Evolutionary conservation across 2,888 invertebrate species (phyloP).

Genomic region (Stenchaetothrips biformis): DNA sequence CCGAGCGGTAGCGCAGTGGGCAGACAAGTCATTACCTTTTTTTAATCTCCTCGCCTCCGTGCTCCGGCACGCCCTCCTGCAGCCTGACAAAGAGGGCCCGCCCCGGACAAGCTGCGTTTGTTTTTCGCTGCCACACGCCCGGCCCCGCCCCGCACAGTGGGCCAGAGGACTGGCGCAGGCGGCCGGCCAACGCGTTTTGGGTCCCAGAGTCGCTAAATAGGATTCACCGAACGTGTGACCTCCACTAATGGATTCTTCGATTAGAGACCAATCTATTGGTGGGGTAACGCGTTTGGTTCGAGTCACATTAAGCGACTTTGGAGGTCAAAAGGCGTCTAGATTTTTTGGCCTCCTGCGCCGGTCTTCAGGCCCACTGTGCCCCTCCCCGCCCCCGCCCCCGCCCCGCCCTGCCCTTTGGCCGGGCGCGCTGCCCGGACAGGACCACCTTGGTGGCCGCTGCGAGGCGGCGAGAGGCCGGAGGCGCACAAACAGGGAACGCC

Average conservation of each 20-base stretch:
- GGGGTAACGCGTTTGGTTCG: too few relatives aligned
- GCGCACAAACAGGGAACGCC: too few relatives aligned
- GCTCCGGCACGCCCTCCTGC: neutral
- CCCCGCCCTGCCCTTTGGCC: neutral
- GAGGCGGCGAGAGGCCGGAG: neutral
- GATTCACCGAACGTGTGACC: too few relatives aligned
- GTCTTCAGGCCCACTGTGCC: too few relatives aligned
- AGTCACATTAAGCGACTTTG: too few relatives aligned
- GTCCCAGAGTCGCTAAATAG: too few relatives aligned
- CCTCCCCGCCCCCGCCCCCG: neutral
- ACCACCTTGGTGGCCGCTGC: neutral
- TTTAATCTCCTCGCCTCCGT: neutral
- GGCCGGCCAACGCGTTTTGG: too few relatives aligned
- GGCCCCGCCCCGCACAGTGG: neutral
- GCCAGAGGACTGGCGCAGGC: too few relatives aligned
- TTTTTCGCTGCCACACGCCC: neutral
- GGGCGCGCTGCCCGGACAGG: neutral
- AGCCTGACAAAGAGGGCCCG: neutral
- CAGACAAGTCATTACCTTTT: neutral
- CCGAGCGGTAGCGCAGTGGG: neutral
- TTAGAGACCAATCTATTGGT: too few relatives aligned
- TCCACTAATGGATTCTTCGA: too few relatives aligned
- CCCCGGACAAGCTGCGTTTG: neutral
- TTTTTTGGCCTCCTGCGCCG: too few relatives aligned
- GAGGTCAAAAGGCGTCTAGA: too few relatives aligned